Evolutionary conservation across 2,113 vertebrate genomes (phyloP).

Genomic region (Seriola dumerili): DNA sequence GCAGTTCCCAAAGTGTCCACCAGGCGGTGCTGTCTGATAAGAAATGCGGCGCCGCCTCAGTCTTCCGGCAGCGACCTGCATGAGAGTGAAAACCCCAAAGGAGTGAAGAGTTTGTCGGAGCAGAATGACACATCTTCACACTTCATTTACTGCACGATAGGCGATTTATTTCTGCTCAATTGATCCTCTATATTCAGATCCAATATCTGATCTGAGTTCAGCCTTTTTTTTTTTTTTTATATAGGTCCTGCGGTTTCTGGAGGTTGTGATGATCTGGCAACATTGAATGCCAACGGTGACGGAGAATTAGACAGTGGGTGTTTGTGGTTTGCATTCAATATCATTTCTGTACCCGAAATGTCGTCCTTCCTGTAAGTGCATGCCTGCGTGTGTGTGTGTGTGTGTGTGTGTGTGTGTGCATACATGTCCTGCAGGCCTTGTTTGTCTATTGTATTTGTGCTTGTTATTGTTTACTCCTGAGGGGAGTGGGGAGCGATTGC

Average conservation of each 20-base stretch:
- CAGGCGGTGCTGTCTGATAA: slow-evolving; percentile 66
- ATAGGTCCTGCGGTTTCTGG: not conserved
- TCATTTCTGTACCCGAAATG: not conserved
- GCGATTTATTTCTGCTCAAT: not conserved
- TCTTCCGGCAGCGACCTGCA: not conserved
- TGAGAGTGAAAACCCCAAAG: not conserved
- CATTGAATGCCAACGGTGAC: not conserved
- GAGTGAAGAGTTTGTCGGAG: not conserved
- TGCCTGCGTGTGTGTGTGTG: slow-evolving; percentile 23
- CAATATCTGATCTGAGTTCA: slow-evolving; percentile 27
- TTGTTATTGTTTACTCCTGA: slow-evolving; percentile 86
- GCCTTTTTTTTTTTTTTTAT: not conserved
- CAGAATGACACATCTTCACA: not conserved
- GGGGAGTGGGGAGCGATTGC: slow-evolving; percentile 81
- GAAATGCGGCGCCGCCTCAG: slow-evolving; percentile 3
- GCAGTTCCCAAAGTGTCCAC: slow-evolving; percentile 61
- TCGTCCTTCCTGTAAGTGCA: slow-evolving; percentile 11
- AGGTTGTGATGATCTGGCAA: not conserved
- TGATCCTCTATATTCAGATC: not conserved
- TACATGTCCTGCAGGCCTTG: slow-evolving; percentile 79
- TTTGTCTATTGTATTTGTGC: slow-evolving; percentile 84
- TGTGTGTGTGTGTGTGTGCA: slow-evolving; percentile 31
- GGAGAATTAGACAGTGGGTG: slow-evolving; percentile 8
- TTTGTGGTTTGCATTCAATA: slow-evolving; percentile 42
- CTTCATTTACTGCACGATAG: not conserved